These are phyloP conservation scores for Trypoxylon attenuatum DNA, from an alignment of 2,888 invertebrate genomes.

Conservation along the genomic window DNA sequence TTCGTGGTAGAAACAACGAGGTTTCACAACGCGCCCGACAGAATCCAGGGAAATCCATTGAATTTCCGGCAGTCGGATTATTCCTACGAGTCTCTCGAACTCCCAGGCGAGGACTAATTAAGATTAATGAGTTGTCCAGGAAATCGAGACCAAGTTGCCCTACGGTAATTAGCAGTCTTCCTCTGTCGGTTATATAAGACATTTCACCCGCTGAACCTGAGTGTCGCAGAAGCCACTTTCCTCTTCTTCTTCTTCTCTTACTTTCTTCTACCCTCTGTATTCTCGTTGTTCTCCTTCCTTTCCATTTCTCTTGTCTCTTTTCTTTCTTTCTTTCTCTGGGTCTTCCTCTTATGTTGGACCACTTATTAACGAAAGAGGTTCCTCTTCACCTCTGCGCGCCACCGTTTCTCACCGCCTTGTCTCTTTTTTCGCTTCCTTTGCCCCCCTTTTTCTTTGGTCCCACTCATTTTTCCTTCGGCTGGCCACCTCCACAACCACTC, in stretches of 20 bases:
- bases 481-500: not conserved
- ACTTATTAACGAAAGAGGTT: constrained; percentile 28
- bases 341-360: constrained; percentile 9
- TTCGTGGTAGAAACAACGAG: too few relatives aligned
- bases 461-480: not conserved
- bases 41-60: too few relatives aligned
- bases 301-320: not conserved
- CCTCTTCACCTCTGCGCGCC: constrained; percentile 5
- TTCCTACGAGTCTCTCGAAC: too few relatives aligned
- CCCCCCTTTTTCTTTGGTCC: not conserved
- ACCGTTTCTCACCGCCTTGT: not conserved
- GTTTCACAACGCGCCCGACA: too few relatives aligned
- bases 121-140: constrained; percentile 41
- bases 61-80: not conserved
- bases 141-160: constrained; percentile 30
- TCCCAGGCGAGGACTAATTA: constrained; percentile 32
- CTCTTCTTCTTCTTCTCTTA: constrained; percentile 9
- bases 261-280: constrained; percentile 6
- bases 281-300: constrained; percentile 21
- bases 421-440: not conserved
- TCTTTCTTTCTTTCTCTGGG: not conserved
- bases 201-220: constrained; percentile 15
- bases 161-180: constrained; percentile 33
- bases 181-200: constrained; percentile 19
- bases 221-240: constrained; percentile 17